Evolutionary conservation across 2,888 invertebrate species (phyloP), one percentile per base, ranked within the genome.

Genomic region (Drosophila kanekoi): DNA sequence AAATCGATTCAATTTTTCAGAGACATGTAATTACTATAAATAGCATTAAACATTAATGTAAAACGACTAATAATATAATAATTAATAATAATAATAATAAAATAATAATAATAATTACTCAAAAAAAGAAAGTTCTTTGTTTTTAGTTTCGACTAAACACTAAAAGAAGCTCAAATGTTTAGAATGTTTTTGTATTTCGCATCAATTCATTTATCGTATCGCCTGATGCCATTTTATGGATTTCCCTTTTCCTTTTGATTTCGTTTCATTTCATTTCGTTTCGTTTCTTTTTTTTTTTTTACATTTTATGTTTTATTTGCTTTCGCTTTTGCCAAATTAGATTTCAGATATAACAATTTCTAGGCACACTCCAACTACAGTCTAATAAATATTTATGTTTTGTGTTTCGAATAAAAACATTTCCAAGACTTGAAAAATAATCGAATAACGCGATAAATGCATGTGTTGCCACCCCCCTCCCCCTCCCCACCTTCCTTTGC

Each of bases 21-120:
- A 76, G 76, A 72, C 67, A 72, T 61, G 41, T 64, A 72, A 69
- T 69, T 77, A 77, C 72, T 86, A 82, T 54, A 79, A 60, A 62
- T 67, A 78, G 63, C 57, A 71, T 77, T 81, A 79, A 85, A 81
- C 72, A 87, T 87, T 79, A 79, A 77, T 77, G 66, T 84, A 79
- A 77, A 77, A 75, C 74, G 64, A 72, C 74, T 72, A 72, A 69
- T 57, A 52, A 5, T 23, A 60, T 72, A 75, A 51, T 23, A 37
- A 40, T 18, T 18, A 40, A 51, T 77, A 18, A 40, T 65, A 45
- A 71, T 72, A 61, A 64, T 67, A 62, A 63, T 77, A 64, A 60
- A 63, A 66, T 69, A 44, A 72, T 63, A 52, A 56, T 61, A 67
- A 71, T 71, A 57, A 66, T 58, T 73, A 63, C 65, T 75, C 54